Conservation (phyloP, 2,113 vertebrate genomes). For the Danio rerio region GRCz12tu NC_133191.1:50973001-50973500, state of each 20-base stretch:
- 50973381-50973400: conserved; percentile 75
- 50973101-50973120: no score
- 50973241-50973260: neutral
- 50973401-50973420: conserved; percentile 78
- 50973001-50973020: no score
- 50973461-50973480: conserved; percentile 77
- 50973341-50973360: conserved; percentile 79
- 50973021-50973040: no score
- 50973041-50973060: no score
- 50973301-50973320: conserved; percentile 71
- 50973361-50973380: conserved; percentile 78
- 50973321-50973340: conserved; percentile 73
- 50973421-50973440: conserved; percentile 77
- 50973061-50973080: no score
- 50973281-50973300: conserved; percentile 63
- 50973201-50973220: no score
- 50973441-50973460: conserved; percentile 77
- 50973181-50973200: no score
- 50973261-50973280: conserved; percentile 18
- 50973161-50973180: no score
- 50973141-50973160: no score
- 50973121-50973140: no score
- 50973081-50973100: no score
- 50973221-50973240: no score
- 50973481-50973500: conserved; percentile 82